Conservation (phyloP, 2,888 invertebrate genomes). For the Caenorhabditis angaria region DNA sequence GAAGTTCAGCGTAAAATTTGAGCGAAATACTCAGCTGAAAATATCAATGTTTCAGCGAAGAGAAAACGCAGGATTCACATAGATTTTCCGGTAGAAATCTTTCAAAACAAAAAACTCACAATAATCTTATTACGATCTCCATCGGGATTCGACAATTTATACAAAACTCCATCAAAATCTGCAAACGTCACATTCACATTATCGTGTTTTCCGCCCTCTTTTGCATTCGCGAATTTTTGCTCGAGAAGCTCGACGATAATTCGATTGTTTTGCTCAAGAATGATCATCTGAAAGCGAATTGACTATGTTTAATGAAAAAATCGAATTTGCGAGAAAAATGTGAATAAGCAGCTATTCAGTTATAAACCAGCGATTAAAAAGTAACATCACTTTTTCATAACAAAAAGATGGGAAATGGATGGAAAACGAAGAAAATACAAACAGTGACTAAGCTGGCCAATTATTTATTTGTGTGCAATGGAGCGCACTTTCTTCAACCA, state of each 20-base stretch:
- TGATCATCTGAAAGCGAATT: conserved; percentile 73
- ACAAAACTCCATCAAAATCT: conserved; percentile 98
- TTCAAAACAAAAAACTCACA: conserved; percentile 80
- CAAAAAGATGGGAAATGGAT: conserved; percentile 8
- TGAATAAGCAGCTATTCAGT: neutral
- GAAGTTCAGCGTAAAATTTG: conserved; percentile 93
- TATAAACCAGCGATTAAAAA: conserved; percentile 6
- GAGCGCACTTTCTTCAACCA: conserved; percentile 8
- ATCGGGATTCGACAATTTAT: conserved; percentile 95
- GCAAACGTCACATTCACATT: conserved; percentile 86
- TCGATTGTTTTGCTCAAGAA: conserved; percentile 97
- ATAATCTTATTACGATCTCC: conserved; percentile 95
- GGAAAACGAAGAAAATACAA: conserved; percentile 14
- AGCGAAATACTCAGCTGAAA: conserved; percentile 89
- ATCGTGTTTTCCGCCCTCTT: conserved; percentile 92
- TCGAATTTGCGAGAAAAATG: neutral
- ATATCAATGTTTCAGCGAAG: neutral
- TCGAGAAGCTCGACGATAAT: conserved; percentile 96
- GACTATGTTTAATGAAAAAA: neutral
- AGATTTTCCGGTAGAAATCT: too few species aligned
- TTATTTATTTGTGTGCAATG: conserved; percentile 18
- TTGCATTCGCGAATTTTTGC: conserved; percentile 93
- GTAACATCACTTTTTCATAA: too few species aligned
- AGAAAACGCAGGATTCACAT: neutral
- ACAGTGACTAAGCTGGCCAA: conserved; percentile 10